Evolutionary conservation across 2,888 invertebrate species (phyloP), one percentile per base, ranked within the genome.

Genomic region (Chironomus riparius): DNA sequence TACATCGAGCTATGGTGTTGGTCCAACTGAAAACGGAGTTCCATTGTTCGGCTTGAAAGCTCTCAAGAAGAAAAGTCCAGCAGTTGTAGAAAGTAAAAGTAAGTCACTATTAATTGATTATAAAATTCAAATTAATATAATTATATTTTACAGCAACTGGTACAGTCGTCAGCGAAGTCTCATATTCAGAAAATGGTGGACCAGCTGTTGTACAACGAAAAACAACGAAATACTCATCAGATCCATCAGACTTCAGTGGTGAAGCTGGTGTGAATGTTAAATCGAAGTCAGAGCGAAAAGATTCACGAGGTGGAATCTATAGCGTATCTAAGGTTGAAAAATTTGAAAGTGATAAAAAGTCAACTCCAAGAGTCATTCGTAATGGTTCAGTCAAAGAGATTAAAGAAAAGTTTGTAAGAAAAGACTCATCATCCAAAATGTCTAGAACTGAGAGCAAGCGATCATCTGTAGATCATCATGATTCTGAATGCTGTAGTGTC

Each of bases 31-130:
- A 78, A 89, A 92, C 79, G 93, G 93, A 12, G 86, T 87, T 77
- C 93, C 93, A 22, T 85, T 93, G 77, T 93, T 93, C 83, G 93
- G 93, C 76, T 88, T 93, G 79, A 88, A 87, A 81, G 93, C 93
- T 76, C 86, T 93, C 77, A 86, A 88, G 78, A 86, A 86, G 77
- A 87, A 87, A 80, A 83, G 84, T 77, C 83, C 85, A 79, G 87
- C 87, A 80, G 87, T 87, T 80, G 86, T 87, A 80, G 86, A 87
- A 79, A 88, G 87, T 79, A 88, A 89, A 87, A 90, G 91, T 91
- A 82, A 81, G 80, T 28, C 47, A 38, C 38, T 38, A 38, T 10
- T 10, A 10, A 10, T 10, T 38, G 2, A 1, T 10, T 10, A 38
- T 10, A 10, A 10, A 38, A 10, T 38, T 38, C 38, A 10, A 10